Base-by-base conservation (phyloP, 2,888 invertebrate species). In the Globia sparganii region DNA sequence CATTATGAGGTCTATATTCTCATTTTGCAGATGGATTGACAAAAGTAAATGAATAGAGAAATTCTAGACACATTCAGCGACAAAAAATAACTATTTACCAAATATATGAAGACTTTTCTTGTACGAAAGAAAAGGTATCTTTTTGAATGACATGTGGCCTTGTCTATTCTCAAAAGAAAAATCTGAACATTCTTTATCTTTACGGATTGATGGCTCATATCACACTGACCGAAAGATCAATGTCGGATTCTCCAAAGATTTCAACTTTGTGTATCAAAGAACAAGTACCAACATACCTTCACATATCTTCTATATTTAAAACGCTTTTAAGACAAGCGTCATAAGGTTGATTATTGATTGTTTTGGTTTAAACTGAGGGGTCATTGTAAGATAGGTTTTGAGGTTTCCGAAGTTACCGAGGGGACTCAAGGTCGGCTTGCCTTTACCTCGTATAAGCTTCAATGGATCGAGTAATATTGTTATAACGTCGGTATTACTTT, bases 191-290 rank as follows among this genome's bases (percentile, higher is more conserved):
- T 62, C 61, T 83, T 72, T 76, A 81, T 71, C 66, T 53, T 81
- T 59, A 43, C 4, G 53, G 25, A 71, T 73, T 77, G 76, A 81
- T 85, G 61, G 65, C 61, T 68, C 46, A 43, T 75, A 75, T 66
- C 58, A 70, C 46, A 71, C 68, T 81, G 77, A 77, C 85, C 85
- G 56, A 70, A 71, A 85, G 58, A 85, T 85, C 81, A 81, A 70
- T 85, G 62, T 85, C 28, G 37, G 65, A 72, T 77, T 83, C 67
- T 70, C 46, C 13, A 25, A 76, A 85, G 72, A 77, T 85, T 83
- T 71, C 40, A 73, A 81, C 70, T 73, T 80, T 58, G 58, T 81
- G 56, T 72, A 69, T 75, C 70, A 76, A 70, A 81, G 11, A 59
- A 21, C 25, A 58, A 53, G 28, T 13, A 28, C 69, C 62, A 61